phyloP scores from a whole-genome alignment of 1,140 invertebrate species.

The Lepidurus apus region DNA sequence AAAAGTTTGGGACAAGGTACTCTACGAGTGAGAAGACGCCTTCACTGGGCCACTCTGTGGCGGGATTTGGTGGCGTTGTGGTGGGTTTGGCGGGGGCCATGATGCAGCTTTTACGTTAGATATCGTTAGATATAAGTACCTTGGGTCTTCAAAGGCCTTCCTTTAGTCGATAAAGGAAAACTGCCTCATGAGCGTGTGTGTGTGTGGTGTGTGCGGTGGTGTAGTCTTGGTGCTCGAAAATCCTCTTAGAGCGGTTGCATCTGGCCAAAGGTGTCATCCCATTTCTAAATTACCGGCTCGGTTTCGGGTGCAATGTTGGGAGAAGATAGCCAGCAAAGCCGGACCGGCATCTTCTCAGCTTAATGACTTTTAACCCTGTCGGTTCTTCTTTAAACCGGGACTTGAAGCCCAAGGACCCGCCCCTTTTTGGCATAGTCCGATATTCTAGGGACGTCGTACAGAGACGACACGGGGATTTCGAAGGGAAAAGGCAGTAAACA shows the following conservation, averaged over 20 bases:
- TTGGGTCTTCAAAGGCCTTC: neutral
- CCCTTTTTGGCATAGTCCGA: neutral
- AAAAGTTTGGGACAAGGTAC: neutral
- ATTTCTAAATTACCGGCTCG: too few relatives aligned
- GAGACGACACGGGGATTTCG: neutral
- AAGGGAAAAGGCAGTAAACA: neutral
- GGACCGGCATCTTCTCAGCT: neutral
- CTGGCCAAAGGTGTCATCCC: neutral
- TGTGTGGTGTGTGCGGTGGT: neutral
- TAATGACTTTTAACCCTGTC: conserved; percentile 5
- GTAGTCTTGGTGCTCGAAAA: neutral
- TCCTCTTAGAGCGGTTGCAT: neutral
- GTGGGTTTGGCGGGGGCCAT: conserved; percentile 2
- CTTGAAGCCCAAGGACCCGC: neutral
- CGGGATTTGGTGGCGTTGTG: neutral
- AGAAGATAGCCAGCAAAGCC: conserved; percentile 5
- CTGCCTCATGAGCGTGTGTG: neutral
- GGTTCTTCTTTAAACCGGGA: neutral
- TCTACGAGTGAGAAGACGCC: neutral
- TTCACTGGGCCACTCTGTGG: neutral
- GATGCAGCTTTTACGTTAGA: conserved; percentile 14
- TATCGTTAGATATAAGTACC: conserved; percentile 5
- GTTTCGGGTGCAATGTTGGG: too few relatives aligned
- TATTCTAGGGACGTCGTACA: neutral
- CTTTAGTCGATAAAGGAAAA: neutral